Base-by-base conservation (phyloP, 2,113 vertebrate species). In the Tenebrosternarchus preto region DNA sequence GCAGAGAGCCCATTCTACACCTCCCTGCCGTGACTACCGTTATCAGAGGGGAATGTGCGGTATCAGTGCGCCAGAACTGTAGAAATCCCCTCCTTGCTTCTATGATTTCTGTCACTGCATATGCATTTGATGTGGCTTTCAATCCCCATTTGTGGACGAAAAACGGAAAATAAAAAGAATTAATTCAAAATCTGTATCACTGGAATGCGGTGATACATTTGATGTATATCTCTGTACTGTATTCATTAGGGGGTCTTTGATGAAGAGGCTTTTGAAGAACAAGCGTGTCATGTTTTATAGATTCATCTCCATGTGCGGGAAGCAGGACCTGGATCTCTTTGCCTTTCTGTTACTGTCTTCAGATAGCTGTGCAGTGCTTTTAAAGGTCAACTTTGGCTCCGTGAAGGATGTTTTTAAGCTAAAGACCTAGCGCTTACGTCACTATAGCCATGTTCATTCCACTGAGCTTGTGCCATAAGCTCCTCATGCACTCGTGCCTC, bases 191-290 rank as follows among this genome's bases (percentile, higher is more conserved):
- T 46, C n/a, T n/a, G n/a, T n/a, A n/a, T 46, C 11, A 9, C 43
- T 46, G 43, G 5, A 46, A 46, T 46, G 43, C 43, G 11, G 11
- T 46, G 43, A 46, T 46, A 9, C 43, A 9, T 9, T 46, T 46
- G 43, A 46, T 46, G 43, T 9, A 15, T 46, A 31, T 17, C 20
- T 77, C 16, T 56, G 29, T 77, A 66, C 2, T 27, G 4, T 7
- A n/a, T 56, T 57, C n/a, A 36, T 50, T 57, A n/a, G 17, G 15
- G 27, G 16, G 29, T 6, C 53, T 22, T 69, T 53, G 29, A 59
- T 69, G 50, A 43, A 78, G 36, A 57, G 64, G 22, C 33, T 33
- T 78, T 57, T 78, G 66, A 78, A 68, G 64, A 69, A 4, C 7
- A 57, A 59, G 29, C 17, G 53, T 69, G 9, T 24, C 31, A 16